Evolutionary conservation across 2,797 vertebrate species (phyloP).

Genomic region (Silurus aristotelis): DNA sequence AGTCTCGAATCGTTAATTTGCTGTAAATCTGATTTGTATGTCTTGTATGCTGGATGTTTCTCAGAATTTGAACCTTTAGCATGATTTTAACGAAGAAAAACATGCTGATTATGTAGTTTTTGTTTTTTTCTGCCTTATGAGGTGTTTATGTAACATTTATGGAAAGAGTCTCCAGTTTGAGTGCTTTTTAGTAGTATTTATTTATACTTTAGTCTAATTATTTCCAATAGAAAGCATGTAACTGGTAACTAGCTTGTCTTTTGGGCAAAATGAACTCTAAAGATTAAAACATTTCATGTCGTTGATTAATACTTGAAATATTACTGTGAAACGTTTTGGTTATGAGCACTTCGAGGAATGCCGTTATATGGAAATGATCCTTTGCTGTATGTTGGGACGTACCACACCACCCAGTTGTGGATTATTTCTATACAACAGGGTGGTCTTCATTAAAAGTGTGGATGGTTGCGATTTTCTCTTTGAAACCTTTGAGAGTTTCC

Average conservation of each 20-base stretch:
- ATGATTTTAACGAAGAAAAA: not conserved
- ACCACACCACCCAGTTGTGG: not conserved
- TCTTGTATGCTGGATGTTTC: not conserved
- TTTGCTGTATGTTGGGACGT: not conserved
- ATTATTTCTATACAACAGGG: not conserved
- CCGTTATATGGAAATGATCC: not conserved
- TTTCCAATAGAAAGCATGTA: not conserved
- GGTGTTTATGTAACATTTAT: not conserved
- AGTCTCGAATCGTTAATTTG: too few species aligned
- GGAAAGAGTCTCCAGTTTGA: not conserved
- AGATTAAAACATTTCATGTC: not conserved
- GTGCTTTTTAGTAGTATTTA: not conserved
- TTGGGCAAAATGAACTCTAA: not conserved
- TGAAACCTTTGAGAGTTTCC: not conserved
- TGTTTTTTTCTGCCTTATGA: not conserved
- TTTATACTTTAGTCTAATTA: not conserved
- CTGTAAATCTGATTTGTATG: too few species aligned
- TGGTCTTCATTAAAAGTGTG: not conserved
- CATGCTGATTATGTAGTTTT: not conserved
- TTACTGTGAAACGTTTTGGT: not conserved
- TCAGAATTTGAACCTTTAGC: not conserved
- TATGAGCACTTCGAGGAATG: not conserved
- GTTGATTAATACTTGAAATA: not conserved
- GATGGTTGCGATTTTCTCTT: not conserved
- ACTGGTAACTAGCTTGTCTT: not conserved